Conservation (phyloP, 1,140 invertebrate species). For the Zaprionus lachaisei region DNA sequence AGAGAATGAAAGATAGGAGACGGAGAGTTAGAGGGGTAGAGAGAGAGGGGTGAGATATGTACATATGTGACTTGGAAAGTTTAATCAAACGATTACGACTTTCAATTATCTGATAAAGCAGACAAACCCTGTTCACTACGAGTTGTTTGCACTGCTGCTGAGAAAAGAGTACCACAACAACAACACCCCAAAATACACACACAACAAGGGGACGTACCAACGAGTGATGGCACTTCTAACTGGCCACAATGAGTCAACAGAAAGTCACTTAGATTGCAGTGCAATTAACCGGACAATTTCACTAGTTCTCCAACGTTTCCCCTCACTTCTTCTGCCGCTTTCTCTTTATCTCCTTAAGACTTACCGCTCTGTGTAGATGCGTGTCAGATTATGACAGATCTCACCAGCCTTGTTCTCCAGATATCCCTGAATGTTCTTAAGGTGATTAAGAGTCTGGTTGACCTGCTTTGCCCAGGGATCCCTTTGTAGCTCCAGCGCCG, state of each 20-base stretch:
- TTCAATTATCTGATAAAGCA: constrained; percentile 80
- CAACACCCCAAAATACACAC: constrained; percentile 36
- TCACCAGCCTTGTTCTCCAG: constrained; percentile 90
- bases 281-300: constrained; percentile 34
- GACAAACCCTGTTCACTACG: constrained; percentile 50
- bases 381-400: constrained; percentile 86
- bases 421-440: constrained; percentile 90
- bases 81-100: constrained; percentile 79
- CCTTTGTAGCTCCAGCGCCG: constrained; percentile 89
- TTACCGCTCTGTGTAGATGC: constrained; percentile 78
- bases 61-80: constrained; percentile 69
- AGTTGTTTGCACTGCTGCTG: constrained; percentile 4
- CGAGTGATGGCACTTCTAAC: not conserved
- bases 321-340: not conserved
- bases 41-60: constrained; percentile 41
- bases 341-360: constrained; percentile 57
- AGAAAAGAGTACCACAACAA: constrained; percentile 60
- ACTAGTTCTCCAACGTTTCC: not conserved
- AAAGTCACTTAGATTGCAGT: constrained; percentile 44
- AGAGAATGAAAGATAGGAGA: not conserved
- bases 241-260: constrained; percentile 21
- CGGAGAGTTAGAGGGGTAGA: too few species aligned
- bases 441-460: constrained; percentile 89
- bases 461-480: constrained; percentile 87
- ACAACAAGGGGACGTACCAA: constrained; percentile 12